phyloP scores from a whole-genome alignment of 2,113 vertebrate genomes.

The Nibea coibor region DNA sequence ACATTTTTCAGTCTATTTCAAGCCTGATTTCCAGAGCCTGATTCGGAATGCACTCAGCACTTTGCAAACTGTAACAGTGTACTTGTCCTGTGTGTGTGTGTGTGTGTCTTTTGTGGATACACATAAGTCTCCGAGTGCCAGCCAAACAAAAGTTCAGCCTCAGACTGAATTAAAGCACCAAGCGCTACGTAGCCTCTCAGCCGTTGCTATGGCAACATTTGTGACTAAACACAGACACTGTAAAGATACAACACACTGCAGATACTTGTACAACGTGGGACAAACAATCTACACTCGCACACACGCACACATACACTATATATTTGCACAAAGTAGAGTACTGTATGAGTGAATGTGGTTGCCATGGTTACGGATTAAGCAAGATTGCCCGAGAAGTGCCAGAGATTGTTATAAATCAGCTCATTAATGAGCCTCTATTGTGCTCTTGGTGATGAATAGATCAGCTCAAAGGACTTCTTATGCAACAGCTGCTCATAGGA shows the following conservation, averaged over 20 bases:
- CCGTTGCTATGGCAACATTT: constrained; percentile 55
- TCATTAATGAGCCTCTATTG: constrained; percentile 50
- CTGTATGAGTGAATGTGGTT: constrained; percentile 13
- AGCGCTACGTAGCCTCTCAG: constrained; percentile 36
- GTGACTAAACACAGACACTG: constrained; percentile 26
- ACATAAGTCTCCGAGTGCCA: constrained; percentile 56
- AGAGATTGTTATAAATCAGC: constrained; percentile 47
- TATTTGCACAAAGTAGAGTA: neutral
- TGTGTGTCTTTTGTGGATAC: constrained; percentile 32
- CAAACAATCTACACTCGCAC: neutral
- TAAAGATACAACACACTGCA: constrained; percentile 26
- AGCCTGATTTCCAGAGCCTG: too few species aligned
- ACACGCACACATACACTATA: neutral
- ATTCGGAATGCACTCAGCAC: neutral
- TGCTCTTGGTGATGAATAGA: constrained; percentile 32
- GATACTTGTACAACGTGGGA: constrained; percentile 10
- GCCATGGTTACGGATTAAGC: constrained; percentile 25
- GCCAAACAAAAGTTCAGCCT: constrained; percentile 72
- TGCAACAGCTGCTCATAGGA: neutral
- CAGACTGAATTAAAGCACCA: constrained; percentile 49
- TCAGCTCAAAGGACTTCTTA: constrained; percentile 11
- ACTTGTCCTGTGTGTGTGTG: constrained; percentile 6
- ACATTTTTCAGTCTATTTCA: too few species aligned
- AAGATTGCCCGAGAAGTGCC: neutral
- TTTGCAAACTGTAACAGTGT: constrained; percentile 28